Evolutionary conservation across 2,797 vertebrate genomes (phyloP), one percentile per base, ranked within the genome.

Genomic region (Halcyon chelicuti): DNA sequence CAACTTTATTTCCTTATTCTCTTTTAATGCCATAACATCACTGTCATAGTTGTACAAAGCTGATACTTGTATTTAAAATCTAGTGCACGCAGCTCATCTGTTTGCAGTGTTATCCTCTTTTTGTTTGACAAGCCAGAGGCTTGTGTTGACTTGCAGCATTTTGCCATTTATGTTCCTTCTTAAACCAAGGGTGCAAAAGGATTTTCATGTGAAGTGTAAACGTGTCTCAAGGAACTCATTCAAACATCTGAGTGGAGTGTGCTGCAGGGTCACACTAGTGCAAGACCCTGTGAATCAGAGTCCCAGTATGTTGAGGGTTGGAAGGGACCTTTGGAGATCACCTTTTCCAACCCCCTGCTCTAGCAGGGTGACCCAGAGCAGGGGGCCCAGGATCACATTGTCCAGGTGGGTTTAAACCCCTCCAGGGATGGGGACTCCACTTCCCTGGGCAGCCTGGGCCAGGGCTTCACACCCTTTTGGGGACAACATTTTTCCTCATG

Each of bases 11-110:
- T 35, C 62, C 29, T 44, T 66, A 44, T 22, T 79, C 35, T 80
- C 29, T 37, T 76, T 44, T 70, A 73, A 28, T 80, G 68, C 33
- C 60, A 6, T 25, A 4, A 4, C 35, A 39, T 63, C 31, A 15
- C 22, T 75, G 51, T 66, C 33, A 29, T 16, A 39, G 44, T 44
- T 51, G 28, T 52, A 15, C 22, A 4, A 22, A 61, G 37, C 23
- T 78, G 46, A 7, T 67, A 18, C 10, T 26, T 65, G 3, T 29
- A 19, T 31, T 71, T 22, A 58, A 61, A 35, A 60, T 39, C 31
- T 66, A 10, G 16, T 77, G 52, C 0, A 0, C 52, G n/a, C 18
- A 55, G 7, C 16, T 81, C 14, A 0, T 60, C 54, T 52, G 57
- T 46, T 49, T 70, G 44, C 40, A 23, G 3, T 6, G 33, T 39